Evolutionary conservation across 2,113 vertebrate species (phyloP).

Genomic region (Meriones unguiculatus): DNA sequence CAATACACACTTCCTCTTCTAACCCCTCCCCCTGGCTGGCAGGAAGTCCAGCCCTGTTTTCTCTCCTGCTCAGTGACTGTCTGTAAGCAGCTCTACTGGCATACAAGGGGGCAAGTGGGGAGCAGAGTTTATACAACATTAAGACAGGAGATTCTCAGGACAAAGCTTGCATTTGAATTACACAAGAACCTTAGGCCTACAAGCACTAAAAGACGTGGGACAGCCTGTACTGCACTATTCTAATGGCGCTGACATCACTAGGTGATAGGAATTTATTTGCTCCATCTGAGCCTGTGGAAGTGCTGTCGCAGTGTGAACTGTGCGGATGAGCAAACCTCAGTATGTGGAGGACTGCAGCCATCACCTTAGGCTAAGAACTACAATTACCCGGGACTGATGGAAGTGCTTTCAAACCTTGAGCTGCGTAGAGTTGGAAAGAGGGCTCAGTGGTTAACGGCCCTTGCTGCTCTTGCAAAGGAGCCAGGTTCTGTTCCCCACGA

Average conservation of each 20-base stretch:
- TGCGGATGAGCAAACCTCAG: neutral
- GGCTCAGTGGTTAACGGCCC: neutral
- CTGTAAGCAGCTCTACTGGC: no score
- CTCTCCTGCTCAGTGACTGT: no score
- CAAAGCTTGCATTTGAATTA: no score
- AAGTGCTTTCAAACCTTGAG: neutral
- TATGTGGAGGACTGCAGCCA: neutral
- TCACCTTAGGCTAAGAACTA: neutral
- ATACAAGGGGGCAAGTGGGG: no score
- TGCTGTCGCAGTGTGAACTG: neutral
- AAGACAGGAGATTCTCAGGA: no score
- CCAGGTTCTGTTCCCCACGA: neutral
- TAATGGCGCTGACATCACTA: neutral
- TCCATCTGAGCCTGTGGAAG: neutral
- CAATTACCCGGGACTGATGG: neutral
- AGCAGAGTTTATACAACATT: no score
- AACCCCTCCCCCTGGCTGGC: no score
- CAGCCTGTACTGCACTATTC: neutral
- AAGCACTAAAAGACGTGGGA: no score
- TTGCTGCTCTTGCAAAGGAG: neutral
- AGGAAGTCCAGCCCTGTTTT: no score
- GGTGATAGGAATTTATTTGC: neutral
- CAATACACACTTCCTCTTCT: no score
- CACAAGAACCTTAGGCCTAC: no score
- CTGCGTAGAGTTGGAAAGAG: neutral